Evolutionary conservation across 2,113 vertebrate genomes (phyloP), one percentile per base, ranked within the genome.

Genomic region (Choloepus hoffmanni): DNA sequence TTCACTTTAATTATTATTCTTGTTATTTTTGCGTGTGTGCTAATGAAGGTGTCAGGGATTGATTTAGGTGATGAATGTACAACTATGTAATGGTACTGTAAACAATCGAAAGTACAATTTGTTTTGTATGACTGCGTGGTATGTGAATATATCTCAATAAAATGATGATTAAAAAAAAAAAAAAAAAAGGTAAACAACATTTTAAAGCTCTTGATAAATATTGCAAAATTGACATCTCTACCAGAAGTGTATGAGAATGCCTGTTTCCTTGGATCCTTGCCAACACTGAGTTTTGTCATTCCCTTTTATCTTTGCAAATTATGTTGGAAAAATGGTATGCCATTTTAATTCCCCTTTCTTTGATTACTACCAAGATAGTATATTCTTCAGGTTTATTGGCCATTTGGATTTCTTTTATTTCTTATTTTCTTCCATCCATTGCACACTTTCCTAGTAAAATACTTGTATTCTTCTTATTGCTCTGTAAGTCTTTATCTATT

Each of bases 151-250:
- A n/a, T n/a, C n/a, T n/a, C n/a, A n/a, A n/a, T n/a, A n/a, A n/a
- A n/a, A n/a, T n/a, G n/a, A n/a, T n/a, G n/a, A n/a, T n/a, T n/a
- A n/a, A n/a, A n/a, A n/a, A n/a, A n/a, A n/a, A n/a, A n/a, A n/a
- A n/a, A n/a, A n/a, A n/a, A n/a, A n/a, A n/a, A n/a, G n/a, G 76
- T 76, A 86, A 89, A 78, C 26, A 72, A 48, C 45, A 95, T 92
- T 92, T 83, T 86, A 78, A 84, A 79, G 58, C 60, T 85, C 95
- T 81, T 94, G 63, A 83, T 83, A 95, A 95, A 92, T 72, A 92
- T 26, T 86, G 58, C 67, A 92, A 92, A 92, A 70, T 14, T 88
- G 50, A 88, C 73, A 86, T 40, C 93, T 19, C 70, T 74, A 84
- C 40, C 45, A 86, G 24, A 93, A 58, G 16, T 89, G 3, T 91